Conservation (phyloP, 2,797 vertebrate genomes). For the Phrynocephalus guinanensis region DNA sequence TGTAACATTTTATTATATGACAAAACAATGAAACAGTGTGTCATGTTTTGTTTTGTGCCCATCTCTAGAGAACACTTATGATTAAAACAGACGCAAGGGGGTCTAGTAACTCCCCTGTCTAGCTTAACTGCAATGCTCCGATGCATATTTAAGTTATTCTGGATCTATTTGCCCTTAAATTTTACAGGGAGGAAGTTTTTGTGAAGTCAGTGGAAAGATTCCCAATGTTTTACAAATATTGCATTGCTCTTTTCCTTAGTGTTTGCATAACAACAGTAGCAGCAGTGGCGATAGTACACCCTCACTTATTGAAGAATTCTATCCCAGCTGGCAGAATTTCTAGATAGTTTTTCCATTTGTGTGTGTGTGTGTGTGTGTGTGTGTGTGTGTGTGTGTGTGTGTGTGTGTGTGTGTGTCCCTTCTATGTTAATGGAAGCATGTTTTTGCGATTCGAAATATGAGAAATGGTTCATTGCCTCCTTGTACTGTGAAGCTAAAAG, state of each 20-base stretch:
- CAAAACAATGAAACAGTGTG: too few species aligned
- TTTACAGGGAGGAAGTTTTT: not conserved
- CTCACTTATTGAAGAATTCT: not conserved
- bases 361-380: too few species aligned
- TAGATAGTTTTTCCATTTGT: not conserved
- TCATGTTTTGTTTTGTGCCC: too few species aligned
- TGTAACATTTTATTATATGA: too few species aligned
- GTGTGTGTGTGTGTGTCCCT: not conserved
- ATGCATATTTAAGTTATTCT: not conserved
- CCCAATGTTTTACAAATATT: not conserved
- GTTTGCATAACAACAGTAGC: not conserved
- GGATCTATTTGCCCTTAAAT: not conserved
- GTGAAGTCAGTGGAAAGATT: not conserved
- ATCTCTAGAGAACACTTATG: not conserved
- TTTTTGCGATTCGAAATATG: conserved; percentile 8
- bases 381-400: not conserved
- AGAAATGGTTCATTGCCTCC: conserved; percentile 9
- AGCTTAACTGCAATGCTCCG: not conserved
- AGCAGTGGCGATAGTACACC: not conserved
- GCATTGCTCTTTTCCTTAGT: not conserved
- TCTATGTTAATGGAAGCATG: not conserved
- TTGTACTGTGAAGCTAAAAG: conserved; percentile 14
- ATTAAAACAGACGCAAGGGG: not conserved
- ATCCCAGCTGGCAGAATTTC: not conserved
- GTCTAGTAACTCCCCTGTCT: too few species aligned